phyloP scores from a whole-genome alignment of 2,113 vertebrate genomes.

The Cinclus mexicanus region DNA sequence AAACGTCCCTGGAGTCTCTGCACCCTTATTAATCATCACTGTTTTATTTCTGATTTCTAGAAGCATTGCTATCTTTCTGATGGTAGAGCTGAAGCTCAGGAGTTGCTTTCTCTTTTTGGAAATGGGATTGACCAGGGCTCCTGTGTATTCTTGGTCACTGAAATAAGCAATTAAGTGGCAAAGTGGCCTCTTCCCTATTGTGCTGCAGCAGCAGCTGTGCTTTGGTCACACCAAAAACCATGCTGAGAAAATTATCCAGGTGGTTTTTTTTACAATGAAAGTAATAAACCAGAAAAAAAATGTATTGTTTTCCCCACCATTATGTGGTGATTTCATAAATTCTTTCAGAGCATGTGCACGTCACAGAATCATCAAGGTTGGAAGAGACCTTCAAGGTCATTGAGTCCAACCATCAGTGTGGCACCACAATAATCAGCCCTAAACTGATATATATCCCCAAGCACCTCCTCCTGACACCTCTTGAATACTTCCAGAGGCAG shows the following conservation, averaged over 20 bases:
- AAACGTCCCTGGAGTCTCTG: neutral
- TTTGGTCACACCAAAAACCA: neutral
- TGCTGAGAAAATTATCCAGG: neutral
- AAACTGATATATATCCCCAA: neutral
- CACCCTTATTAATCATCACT: neutral
- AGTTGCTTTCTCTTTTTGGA: neutral
- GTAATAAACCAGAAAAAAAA: neutral
- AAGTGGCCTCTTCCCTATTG: neutral
- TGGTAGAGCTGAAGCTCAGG: neutral
- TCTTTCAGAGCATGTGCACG: neutral
- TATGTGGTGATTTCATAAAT: neutral
- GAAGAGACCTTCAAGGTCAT: neutral
- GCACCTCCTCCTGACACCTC: neutral
- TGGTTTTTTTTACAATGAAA: neutral
- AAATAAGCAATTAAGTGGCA: neutral
- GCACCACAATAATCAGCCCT: neutral
- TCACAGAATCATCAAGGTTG: neutral
- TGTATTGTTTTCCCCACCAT: rapidly evolving
- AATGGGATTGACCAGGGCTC: neutral
- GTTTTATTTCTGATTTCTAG: neutral
- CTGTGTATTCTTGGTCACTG: neutral
- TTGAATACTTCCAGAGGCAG: neutral
- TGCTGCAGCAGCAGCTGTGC: neutral
- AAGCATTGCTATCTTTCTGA: neutral
- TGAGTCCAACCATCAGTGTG: neutral